A percentile compares a stretch with the other conserved stretches of the same genome.
These are phyloP conservation scores for Sphaerolaimus hirsutus DNA, from an alignment of 2,888 invertebrate genomes.

Conservation along the genomic window DNA sequence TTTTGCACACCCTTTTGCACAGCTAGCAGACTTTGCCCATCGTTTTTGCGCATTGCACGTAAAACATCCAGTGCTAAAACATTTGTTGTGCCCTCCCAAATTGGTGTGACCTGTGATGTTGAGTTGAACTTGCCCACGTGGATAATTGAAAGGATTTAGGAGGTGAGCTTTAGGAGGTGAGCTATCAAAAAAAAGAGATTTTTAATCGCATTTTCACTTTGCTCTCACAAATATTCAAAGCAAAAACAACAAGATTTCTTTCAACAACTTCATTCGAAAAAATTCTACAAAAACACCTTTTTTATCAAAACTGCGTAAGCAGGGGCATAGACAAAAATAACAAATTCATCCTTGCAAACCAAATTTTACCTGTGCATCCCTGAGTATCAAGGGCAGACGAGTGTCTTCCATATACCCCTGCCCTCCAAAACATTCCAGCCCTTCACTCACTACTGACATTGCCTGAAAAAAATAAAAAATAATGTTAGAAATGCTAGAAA, in stretches of 20 bases:
- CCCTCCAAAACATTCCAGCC: slow-evolving; percentile 36
- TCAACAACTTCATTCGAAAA: no score
- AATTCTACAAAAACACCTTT: no score
- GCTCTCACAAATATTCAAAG: no score
- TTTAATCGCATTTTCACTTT: no score
- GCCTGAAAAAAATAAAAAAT: slow-evolving; percentile 17
- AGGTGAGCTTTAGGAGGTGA: no score
- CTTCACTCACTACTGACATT: slow-evolving; percentile 33
- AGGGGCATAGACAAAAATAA: no score
- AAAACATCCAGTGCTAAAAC: slow-evolving; percentile 35
- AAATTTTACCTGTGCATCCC: slow-evolving; percentile 38
- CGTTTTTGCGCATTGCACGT: slow-evolving; percentile 25
- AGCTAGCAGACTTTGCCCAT: not conserved
- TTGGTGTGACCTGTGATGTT: slow-evolving; percentile 32
- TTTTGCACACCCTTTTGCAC: not conserved
- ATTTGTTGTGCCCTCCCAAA: slow-evolving; percentile 39
- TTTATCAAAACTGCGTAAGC: no score
- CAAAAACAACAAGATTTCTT: no score
- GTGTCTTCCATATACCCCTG: slow-evolving; percentile 38
- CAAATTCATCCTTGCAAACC: no score
- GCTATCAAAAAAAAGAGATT: no score
- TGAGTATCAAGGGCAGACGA: slow-evolving; percentile 32
- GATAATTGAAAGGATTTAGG: no score
- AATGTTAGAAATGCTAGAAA: not conserved
- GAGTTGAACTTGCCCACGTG: no score